Evolutionary conservation across 2,888 invertebrate species (phyloP).

Genomic region (Sarcophaga caerulescens): DNA sequence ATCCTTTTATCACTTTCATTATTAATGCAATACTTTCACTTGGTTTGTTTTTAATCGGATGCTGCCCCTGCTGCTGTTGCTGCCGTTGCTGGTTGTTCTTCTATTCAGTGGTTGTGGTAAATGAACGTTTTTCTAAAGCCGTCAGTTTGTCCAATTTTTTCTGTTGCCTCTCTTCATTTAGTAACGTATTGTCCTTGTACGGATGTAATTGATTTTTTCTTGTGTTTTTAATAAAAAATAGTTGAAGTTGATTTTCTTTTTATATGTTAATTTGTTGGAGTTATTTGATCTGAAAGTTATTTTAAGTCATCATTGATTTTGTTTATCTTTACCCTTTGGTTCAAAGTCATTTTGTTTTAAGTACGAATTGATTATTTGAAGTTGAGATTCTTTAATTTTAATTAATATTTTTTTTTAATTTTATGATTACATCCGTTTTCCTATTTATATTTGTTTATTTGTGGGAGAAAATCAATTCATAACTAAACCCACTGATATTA

Average conservation of each 20-base stretch:
- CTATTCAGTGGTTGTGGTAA: slow-evolving; percentile 14
- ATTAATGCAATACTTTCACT: slow-evolving; percentile 66
- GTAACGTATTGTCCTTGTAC: not conserved
- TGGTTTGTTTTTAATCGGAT: slow-evolving; percentile 59
- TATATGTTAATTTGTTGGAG: not conserved
- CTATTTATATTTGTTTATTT: not conserved
- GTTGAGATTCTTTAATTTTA: not conserved
- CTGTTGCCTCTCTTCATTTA: not conserved
- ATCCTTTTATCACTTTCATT: slow-evolving; percentile 67
- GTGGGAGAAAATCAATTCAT: no score
- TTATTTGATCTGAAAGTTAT: not conserved
- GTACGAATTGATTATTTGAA: not conserved
- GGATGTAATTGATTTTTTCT: not conserved
- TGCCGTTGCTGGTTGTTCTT: slow-evolving; percentile 21
- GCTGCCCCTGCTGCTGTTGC: not conserved
- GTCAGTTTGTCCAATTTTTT: not conserved
- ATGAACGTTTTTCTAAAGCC: slow-evolving; percentile 2
- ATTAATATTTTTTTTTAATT: not conserved
- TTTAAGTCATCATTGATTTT: not conserved
- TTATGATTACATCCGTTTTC: not conserved
- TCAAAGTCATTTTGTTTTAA: not conserved
- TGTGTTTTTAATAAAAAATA: no score
- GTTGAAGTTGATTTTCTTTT: not conserved
- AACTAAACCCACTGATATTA: no score
- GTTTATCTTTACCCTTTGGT: not conserved